These are phyloP conservation scores for Arrhamphus sclerolepis DNA, from an alignment of 2,797 vertebrate genomes.

Conservation along the genomic window DNA sequence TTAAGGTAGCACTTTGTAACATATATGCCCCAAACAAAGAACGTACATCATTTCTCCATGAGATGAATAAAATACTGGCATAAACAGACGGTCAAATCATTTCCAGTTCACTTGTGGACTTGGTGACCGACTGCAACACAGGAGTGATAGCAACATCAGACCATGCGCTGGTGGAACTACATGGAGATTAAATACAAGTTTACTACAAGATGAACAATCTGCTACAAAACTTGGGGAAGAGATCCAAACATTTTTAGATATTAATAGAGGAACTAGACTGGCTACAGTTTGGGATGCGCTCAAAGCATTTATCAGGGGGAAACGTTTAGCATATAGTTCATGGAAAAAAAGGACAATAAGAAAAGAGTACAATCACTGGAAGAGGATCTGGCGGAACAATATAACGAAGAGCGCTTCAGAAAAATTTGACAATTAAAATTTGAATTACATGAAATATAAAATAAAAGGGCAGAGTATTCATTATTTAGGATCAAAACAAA, in stretches of 20 bases:
- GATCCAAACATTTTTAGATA: background rate
- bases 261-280: background rate
- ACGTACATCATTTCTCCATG: background rate
- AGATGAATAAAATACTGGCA: background rate
- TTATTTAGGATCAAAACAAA: too few species aligned
- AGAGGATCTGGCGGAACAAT: too few species aligned
- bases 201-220: background rate
- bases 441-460: too few species aligned
- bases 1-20: too few species aligned
- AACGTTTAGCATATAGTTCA: background rate
- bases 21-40: background rate
- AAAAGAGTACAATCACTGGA: background rate
- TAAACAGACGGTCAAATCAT: too few species aligned
- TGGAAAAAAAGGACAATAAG: background rate
- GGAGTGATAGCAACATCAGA: background rate
- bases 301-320: background rate
- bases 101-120: background rate
- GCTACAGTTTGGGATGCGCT: background rate
- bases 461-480: too few species aligned
- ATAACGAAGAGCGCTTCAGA: too few species aligned
- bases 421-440: too few species aligned
- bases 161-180: background rate
- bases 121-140: background rate
- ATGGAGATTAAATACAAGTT: background rate
- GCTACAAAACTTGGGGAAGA: background rate